Conservation (phyloP, 2,797 vertebrate genomes). For the Carcharodon carcharias region DNA sequence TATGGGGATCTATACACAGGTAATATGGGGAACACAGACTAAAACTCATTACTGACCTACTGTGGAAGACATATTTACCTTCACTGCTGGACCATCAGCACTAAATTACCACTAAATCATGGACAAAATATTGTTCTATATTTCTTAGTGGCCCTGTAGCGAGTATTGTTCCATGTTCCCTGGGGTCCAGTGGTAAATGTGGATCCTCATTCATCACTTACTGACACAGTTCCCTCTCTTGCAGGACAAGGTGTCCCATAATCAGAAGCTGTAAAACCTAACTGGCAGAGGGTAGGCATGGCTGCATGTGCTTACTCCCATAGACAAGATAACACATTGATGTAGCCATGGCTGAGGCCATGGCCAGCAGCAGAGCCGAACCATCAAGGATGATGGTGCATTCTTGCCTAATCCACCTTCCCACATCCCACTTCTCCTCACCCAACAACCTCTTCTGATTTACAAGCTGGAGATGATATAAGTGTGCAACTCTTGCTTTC, state of each 20-base stretch:
- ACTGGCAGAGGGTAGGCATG: neutral
- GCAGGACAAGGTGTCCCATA: neutral
- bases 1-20: too few species aligned
- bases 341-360: too few species aligned
- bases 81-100: neutral
- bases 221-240: neutral
- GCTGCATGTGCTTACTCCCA: too few species aligned
- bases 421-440: too few species aligned
- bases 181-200: neutral
- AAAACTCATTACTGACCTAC: neutral
- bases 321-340: too few species aligned
- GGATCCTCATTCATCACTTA: neutral
- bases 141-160: neutral
- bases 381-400: too few species aligned
- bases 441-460: too few species aligned
- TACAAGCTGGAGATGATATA: too few species aligned
- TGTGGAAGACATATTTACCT: neutral
- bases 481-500: too few species aligned
- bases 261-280: neutral
- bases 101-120: neutral
- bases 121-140: neutral
- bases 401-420: too few species aligned
- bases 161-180: neutral
- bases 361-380: too few species aligned
- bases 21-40: neutral